phyloP scores from a whole-genome alignment of 1,140 invertebrate species.

The Cydia pomonella region DNA sequence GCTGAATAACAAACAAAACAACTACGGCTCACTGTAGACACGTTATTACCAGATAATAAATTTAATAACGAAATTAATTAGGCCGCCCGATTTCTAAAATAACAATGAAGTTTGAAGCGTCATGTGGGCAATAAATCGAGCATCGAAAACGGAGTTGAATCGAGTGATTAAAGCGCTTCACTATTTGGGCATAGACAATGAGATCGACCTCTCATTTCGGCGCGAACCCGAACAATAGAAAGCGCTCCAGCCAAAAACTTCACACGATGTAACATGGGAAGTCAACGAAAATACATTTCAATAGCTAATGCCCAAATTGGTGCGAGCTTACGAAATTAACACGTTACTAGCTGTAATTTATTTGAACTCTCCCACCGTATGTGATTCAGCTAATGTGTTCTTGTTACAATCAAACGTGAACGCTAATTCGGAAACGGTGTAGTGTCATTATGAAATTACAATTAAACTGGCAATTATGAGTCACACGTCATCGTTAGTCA shows the following conservation, averaged over 20 bases:
- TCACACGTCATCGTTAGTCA: conserved; percentile 44
- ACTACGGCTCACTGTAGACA: conserved; percentile 5
- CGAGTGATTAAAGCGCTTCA: conserved; percentile 56
- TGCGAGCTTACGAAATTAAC: conserved; percentile 70
- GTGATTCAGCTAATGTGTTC: conserved; percentile 67
- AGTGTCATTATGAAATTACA: conserved; percentile 43
- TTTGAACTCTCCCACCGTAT: conserved; percentile 72
- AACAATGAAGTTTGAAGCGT: conserved; percentile 61
- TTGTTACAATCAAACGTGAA: conserved; percentile 45
- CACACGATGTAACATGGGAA: conserved; percentile 70
- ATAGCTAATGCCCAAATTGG: conserved; percentile 70
- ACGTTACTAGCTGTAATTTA: conserved; percentile 64
- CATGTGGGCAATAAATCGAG: conserved; percentile 56
- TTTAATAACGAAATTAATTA: conserved; percentile 45
- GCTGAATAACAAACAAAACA: conserved; percentile 24
- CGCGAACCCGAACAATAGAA: conserved; percentile 61
- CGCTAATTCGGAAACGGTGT: conserved; percentile 44
- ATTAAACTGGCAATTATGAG: conserved; percentile 42
- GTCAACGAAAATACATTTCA: conserved; percentile 75
- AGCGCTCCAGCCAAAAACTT: conserved; percentile 46
- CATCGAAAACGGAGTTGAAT: conserved; percentile 56
- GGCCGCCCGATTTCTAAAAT: conserved; percentile 42
- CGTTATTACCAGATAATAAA: conserved; percentile 35
- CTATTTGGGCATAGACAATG: conserved; percentile 63
- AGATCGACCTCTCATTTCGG: conserved; percentile 50